Percentiles rank a stretch among this genome's conserved stretches.
Conservation (phyloP, 2,797 vertebrate genomes). For the Danio choprae region DNA sequence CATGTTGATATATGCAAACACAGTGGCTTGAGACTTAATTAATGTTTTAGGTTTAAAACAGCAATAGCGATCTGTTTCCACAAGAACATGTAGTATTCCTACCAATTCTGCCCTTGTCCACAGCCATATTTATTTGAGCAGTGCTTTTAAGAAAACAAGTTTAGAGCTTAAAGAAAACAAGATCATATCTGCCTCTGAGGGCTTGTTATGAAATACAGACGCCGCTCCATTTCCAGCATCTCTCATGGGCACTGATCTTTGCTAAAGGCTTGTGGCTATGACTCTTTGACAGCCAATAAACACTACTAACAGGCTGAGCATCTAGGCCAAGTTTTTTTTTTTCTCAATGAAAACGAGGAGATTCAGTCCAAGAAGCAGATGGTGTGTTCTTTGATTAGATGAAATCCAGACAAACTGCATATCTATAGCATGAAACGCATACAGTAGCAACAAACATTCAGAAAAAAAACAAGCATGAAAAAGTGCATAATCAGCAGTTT, state of each 20-base stretch:
- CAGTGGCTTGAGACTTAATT: too few relatives aligned
- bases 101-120: background rate
- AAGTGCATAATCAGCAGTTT: background rate
- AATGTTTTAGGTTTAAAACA: background rate
- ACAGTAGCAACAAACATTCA: background rate
- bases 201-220: slow-evolving; percentile 24
- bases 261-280: slow-evolving; percentile 17
- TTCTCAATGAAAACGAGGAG: background rate
- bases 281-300: slow-evolving; percentile 25
- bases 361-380: background rate
- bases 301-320: slow-evolving; percentile 11
- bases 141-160: background rate
- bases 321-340: background rate
- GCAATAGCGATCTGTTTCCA: too few relatives aligned
- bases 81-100: background rate
- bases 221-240: background rate
- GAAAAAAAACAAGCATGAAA: background rate
- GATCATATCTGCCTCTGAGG: background rate
- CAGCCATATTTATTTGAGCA: background rate
- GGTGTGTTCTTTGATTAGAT: background rate
- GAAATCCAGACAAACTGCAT: background rate
- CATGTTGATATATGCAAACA: too few relatives aligned
- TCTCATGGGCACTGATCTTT: slow-evolving; percentile 29
- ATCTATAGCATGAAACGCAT: background rate
- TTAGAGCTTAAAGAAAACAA: background rate